Conservation (phyloP, 1,140 invertebrate genomes). For the Brachystomella parvula region DNA sequence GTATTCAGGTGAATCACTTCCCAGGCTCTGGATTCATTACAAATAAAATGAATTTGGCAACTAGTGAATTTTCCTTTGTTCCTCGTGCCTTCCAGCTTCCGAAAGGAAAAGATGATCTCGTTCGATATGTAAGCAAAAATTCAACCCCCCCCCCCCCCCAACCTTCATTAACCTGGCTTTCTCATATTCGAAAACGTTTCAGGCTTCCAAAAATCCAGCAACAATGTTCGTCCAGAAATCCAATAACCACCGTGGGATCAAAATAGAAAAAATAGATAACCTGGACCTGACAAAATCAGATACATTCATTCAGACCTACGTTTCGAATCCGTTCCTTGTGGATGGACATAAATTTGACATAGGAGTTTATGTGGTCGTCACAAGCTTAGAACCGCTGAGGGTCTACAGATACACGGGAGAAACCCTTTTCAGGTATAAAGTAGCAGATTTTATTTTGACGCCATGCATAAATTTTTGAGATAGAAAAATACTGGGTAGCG, state of each 20-base stretch:
- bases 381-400: conserved; percentile 80
- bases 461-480: not conserved
- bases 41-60: conserved; percentile 86
- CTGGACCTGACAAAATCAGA: conserved; percentile 63
- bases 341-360: conserved; percentile 93
- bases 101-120: conserved; percentile 59
- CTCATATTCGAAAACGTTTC: conserved; percentile 26
- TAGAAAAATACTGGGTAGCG: too few relatives aligned
- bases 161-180: not conserved
- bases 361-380: conserved; percentile 86
- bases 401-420: conserved; percentile 85
- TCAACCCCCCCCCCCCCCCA: too few relatives aligned
- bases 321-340: conserved; percentile 54
- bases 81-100: conserved; percentile 84
- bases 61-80: conserved; percentile 62
- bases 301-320: conserved; percentile 85
- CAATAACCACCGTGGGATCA: conserved; percentile 83
- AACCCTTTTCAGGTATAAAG: conserved; percentile 64
- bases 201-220: conserved; percentile 56
- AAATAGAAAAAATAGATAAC: conserved; percentile 60
- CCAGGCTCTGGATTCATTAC: conserved; percentile 90
- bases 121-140: conserved; percentile 60
- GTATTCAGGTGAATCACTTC: conserved; percentile 87
- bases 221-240: conserved; percentile 83
- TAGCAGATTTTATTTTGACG: not conserved